These are phyloP conservation scores for Pygmarrhopalites habei DNA, from an alignment of 1,140 invertebrate species.

Conservation along the genomic window DNA sequence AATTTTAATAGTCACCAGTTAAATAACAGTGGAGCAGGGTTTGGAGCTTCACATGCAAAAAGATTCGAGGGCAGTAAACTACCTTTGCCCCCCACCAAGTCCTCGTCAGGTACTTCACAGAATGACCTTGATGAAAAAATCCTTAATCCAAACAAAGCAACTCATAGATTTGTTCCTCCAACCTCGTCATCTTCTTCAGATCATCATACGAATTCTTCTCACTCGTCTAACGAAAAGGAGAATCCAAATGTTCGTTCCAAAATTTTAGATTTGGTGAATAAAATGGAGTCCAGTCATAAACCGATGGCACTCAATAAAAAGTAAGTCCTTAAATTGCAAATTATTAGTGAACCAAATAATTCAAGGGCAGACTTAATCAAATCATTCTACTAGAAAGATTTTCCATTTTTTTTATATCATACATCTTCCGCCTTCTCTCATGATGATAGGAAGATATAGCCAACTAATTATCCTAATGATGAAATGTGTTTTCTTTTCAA, in stretches of 20 bases:
- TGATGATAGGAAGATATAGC: too few species aligned
- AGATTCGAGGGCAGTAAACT: slow-evolving; percentile 36
- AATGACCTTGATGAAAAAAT: slow-evolving; percentile 8
- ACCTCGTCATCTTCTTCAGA: too few species aligned
- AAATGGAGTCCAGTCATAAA: slow-evolving; percentile 38
- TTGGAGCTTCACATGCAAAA: slow-evolving; percentile 9
- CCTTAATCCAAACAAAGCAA: neutral
- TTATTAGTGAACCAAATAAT: neutral
- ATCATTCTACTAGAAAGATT: too few species aligned
- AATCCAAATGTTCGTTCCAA: slow-evolving; percentile 29
- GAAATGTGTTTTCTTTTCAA: too few species aligned
- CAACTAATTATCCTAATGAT: too few species aligned
- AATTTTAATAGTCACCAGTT: neutral
- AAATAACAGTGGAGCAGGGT: neutral
- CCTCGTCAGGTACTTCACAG: neutral
- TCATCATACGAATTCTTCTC: too few species aligned
- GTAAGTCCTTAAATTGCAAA: too few species aligned
- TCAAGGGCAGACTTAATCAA: too few species aligned
- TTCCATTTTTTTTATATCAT: too few species aligned
- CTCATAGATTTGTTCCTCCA: too few species aligned
- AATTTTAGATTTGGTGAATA: slow-evolving; percentile 36
- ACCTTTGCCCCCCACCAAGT: slow-evolving; percentile 20
- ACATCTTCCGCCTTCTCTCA: too few species aligned
- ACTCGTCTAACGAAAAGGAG: neutral
- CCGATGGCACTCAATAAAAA: slow-evolving; percentile 22